phyloP scores from a whole-genome alignment of 1,140 invertebrate genomes.

The Nymphalis io region DNA sequence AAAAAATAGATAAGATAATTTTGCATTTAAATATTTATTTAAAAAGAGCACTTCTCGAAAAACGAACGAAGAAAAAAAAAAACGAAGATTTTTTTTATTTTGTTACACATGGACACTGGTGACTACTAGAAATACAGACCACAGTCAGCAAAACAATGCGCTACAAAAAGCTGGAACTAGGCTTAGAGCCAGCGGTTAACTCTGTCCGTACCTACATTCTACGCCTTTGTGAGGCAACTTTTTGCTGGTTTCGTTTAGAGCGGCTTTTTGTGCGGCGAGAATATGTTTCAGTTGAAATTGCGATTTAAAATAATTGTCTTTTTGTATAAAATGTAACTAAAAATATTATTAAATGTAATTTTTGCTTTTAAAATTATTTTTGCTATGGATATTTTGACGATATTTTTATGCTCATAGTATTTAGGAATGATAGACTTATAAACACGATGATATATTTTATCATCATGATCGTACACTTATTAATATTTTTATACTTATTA shows the following conservation, averaged over 20 bases:
- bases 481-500: too few species aligned
- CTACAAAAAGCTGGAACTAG: slow-evolving; percentile 32
- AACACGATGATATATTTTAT: too few species aligned
- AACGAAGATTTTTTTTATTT: background rate
- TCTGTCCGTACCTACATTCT: slow-evolving; percentile 31
- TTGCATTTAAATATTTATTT: too few species aligned
- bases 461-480: too few species aligned
- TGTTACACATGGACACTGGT: background rate
- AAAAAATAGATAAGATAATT: too few species aligned
- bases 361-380: background rate
- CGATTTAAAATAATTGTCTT: slow-evolving; percentile 37
- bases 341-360: slow-evolving; percentile 7
- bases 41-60: too few species aligned
- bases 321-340: slow-evolving; percentile 13
- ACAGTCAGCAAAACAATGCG: slow-evolving; percentile 17
- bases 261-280: slow-evolving; percentile 38
- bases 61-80: too few species aligned
- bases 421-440: background rate
- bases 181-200: slow-evolving; percentile 35
- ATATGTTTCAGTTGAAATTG: slow-evolving; percentile 35
- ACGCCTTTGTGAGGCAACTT: slow-evolving; percentile 50
- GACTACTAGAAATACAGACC: slow-evolving; percentile 15
- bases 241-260: slow-evolving; percentile 40
- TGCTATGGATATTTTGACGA: background rate
- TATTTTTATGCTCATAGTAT: too few species aligned